Evolutionary conservation across 2,888 invertebrate genomes (phyloP).

Genomic region (Platycnemis pennipes): DNA sequence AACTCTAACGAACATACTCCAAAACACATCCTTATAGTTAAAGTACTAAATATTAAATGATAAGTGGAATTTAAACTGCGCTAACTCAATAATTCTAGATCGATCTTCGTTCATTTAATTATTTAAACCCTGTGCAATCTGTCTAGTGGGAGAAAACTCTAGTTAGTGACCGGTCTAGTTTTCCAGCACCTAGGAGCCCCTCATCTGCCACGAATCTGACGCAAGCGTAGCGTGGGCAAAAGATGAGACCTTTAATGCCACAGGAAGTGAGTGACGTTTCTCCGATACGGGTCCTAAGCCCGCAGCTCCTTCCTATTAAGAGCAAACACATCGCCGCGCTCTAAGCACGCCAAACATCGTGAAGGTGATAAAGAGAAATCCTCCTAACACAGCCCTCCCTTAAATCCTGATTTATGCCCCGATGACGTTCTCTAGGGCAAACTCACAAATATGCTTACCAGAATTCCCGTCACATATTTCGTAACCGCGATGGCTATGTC

Average conservation of each 20-base stretch:
- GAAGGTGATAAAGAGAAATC: constrained; percentile 30
- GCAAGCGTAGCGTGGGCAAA: not conserved
- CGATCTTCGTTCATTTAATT: too few relatives aligned
- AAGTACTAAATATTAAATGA: too few relatives aligned
- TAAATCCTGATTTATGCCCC: constrained; percentile 56
- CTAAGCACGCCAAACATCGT: constrained; percentile 38
- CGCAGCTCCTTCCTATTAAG: constrained; percentile 40
- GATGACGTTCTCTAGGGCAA: not conserved
- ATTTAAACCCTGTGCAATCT: too few relatives aligned
- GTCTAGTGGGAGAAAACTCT: too few relatives aligned
- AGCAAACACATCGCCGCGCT: constrained; percentile 35
- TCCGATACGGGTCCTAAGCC: not conserved
- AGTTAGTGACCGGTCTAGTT: not conserved
- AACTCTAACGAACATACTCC: too few relatives aligned
- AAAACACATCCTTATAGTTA: too few relatives aligned
- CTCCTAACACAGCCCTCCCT: constrained; percentile 11
- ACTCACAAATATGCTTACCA: not conserved
- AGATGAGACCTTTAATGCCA: not conserved
- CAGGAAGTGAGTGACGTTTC: not conserved
- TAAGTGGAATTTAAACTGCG: too few relatives aligned
- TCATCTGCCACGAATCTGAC: not conserved
- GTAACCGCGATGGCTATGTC: not conserved
- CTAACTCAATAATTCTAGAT: too few relatives aligned
- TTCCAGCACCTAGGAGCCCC: not conserved
- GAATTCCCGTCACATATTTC: not conserved